phyloP scores from a whole-genome alignment of 2,797 vertebrate genomes.

The Carapus acus region DNA sequence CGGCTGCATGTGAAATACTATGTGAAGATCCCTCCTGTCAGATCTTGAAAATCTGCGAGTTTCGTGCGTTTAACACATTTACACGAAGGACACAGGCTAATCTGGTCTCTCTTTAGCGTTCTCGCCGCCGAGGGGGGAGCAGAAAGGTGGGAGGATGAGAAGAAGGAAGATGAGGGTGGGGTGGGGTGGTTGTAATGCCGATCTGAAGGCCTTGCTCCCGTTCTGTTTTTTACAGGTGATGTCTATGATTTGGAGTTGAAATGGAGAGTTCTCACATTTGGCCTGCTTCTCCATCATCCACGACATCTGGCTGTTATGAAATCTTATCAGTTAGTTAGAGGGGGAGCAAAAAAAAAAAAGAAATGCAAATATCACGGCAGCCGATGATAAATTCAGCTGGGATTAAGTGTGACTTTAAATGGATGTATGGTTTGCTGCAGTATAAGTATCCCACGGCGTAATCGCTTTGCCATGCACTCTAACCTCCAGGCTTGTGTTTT shows the following conservation, averaged over 20 bases:
- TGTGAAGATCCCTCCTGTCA: constrained; percentile 17
- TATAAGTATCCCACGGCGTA: constrained; percentile 58
- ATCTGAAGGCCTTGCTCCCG: constrained; percentile 20
- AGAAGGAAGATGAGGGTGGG: no score
- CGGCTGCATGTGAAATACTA: neutral
- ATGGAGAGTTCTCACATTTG: constrained; percentile 43
- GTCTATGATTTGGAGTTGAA: constrained; percentile 35
- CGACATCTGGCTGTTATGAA: constrained; percentile 62
- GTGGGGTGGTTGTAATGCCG: constrained; percentile 27
- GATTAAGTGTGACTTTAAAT: constrained; percentile 73
- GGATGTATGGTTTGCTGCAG: constrained; percentile 63
- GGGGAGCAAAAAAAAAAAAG: constrained; percentile 45
- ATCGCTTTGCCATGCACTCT: constrained; percentile 49
- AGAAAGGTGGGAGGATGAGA: no score
- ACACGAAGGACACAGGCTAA: constrained; percentile 8
- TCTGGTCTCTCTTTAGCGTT: constrained; percentile 7
- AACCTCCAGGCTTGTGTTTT: constrained; percentile 51
- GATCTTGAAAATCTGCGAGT: constrained; percentile 19
- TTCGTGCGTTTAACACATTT: constrained; percentile 13
- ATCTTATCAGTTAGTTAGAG: constrained; percentile 52
- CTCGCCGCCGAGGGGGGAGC: neutral
- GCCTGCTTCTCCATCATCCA: constrained; percentile 45
- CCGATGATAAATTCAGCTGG: constrained; percentile 56
- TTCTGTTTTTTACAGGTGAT: constrained; percentile 30
- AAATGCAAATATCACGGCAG: constrained; percentile 52